phyloP scores from a whole-genome alignment of 2,797 vertebrate species.

The Squalus acanthias region DNA sequence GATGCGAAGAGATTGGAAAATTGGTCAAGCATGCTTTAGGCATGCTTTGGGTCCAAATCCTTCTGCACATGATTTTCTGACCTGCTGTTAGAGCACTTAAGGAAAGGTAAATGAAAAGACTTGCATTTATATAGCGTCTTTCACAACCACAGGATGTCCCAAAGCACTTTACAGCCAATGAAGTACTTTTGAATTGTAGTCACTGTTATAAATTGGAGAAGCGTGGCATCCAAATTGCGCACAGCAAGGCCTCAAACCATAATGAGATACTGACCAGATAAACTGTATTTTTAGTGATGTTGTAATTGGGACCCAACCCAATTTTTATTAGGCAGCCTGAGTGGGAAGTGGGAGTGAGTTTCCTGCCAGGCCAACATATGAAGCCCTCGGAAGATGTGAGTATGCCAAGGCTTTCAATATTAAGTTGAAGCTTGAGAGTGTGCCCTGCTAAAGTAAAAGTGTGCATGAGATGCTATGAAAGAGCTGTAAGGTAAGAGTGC shows the following conservation, averaged over 20 bases:
- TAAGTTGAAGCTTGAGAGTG: too few relatives aligned
- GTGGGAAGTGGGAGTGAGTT: too few relatives aligned
- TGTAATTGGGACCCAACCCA: not conserved
- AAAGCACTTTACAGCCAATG: not conserved
- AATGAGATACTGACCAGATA: not conserved
- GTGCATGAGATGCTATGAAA: not conserved
- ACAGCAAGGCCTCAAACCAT: not conserved
- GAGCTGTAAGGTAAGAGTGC: not conserved
- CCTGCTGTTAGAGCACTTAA: not conserved
- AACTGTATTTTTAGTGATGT: not conserved
- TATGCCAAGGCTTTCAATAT: too few relatives aligned
- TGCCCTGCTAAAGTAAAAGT: not conserved
- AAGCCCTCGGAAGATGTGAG: too few relatives aligned
- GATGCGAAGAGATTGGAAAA: not conserved
- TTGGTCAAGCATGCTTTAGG: not conserved
- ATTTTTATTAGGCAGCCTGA: too few relatives aligned
- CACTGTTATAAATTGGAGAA: not conserved
- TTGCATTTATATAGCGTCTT: not conserved
- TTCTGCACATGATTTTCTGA: not conserved
- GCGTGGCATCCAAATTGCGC: not conserved
- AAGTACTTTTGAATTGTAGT: not conserved
- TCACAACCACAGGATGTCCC: not conserved
- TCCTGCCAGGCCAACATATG: too few relatives aligned
- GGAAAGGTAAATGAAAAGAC: not conserved
- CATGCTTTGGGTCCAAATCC: not conserved